Evolutionary conservation across 2,113 vertebrate genomes (phyloP), one percentile per base, ranked within the genome.

Genomic region (Sphyrna mokarran): DNA sequence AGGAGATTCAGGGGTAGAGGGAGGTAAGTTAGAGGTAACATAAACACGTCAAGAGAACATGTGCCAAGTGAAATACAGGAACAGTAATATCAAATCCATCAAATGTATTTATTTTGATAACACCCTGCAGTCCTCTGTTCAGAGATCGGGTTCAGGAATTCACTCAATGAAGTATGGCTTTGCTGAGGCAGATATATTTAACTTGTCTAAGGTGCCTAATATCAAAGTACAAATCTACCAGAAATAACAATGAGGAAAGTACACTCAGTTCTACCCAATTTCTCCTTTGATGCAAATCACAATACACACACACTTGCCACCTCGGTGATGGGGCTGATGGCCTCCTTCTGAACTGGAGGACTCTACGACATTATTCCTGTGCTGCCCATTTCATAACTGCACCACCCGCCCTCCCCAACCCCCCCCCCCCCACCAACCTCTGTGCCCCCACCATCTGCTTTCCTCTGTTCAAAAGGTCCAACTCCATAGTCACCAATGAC

Each of bases 41-140:
- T 83, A 83, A 83, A 83, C 80, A 40, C 5, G 80, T 40, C 80
- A 20, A 33, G 80, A 7, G 37, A 83, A 83, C 20, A 37, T 14
- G 37, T 83, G 80, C 80, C 80, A 83, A 83, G 80, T 83, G 37
- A 83, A 83, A 83, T 83, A 83, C 16, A 83, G 37, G 80, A 83
- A 83, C 80, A 7, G 80, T 43, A 20, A 40, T 40, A 43, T 43
- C 80, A 16, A 83, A 83, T 43, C 80, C 80, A 83, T 83, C 80
- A 83, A 20, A 1, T 40, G 80, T 40, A 40, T 83, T 83, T 83
- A 40, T 83, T 83, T 83, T 83, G 37, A 20, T 83, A 83, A 83
- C 80, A 43, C 80, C 78, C 80, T 83, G 18, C 37, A 83, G 37
- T 83, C 18, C 80, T 83, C 16, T 6, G 33, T 43, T 40, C 80